phyloP scores from a whole-genome alignment of 2,888 invertebrate genomes.

The Pterobdella sp. region DNA sequence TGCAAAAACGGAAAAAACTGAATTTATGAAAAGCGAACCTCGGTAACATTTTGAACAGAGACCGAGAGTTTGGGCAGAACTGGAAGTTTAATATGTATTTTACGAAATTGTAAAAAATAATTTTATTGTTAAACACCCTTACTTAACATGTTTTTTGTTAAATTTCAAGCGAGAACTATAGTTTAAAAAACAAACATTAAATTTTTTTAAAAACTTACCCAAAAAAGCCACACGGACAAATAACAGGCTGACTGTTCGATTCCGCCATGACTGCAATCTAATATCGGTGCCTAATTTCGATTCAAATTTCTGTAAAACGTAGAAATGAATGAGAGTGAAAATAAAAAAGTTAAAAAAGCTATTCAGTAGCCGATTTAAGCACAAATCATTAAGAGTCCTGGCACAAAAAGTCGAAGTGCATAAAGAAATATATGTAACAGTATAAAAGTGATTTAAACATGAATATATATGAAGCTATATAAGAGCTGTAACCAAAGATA shows the following conservation, averaged over 20 bases:
- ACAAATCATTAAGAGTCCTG: neutral
- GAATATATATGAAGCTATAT: conserved; percentile 8
- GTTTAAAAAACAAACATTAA: neutral
- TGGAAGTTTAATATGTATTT: conserved; percentile 11
- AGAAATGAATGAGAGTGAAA: conserved; percentile 2
- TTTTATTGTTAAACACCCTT: neutral
- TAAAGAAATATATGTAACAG: conserved; percentile 2
- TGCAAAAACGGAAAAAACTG: neutral
- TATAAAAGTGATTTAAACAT: conserved; percentile 13
- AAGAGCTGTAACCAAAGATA: conserved; percentile 11
- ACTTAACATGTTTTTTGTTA: neutral
- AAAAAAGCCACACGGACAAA: conserved; percentile 32
- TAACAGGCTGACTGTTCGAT: conserved; percentile 31
- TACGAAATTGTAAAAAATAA: neutral
- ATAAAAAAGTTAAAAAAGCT: neutral
- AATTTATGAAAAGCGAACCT: conserved; percentile 21
- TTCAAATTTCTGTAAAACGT: neutral
- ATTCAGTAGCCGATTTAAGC: neutral
- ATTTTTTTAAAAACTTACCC: conserved; percentile 28
- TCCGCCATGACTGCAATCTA: conserved; percentile 27
- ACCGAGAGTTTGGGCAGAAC: conserved; percentile 32
- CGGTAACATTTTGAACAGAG: conserved; percentile 32
- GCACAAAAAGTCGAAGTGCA: neutral
- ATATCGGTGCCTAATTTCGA: neutral
- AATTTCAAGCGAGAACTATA: neutral